Evolutionary conservation across 1,140 invertebrate genomes (phyloP).

Genomic region (Lasioglossum albipes): DNA sequence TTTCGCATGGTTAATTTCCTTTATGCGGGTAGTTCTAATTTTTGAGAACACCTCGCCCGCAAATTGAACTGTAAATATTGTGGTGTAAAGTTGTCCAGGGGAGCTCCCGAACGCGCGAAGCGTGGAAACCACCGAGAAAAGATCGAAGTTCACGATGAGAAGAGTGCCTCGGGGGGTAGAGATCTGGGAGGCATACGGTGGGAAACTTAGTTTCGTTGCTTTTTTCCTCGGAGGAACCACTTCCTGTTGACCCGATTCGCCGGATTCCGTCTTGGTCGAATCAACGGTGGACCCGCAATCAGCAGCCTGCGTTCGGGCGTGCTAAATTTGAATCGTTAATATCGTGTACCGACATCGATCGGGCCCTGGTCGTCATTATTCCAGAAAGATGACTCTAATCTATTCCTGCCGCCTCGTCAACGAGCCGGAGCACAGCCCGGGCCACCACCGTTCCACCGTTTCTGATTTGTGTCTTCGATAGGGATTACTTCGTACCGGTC

Average conservation of each 20-base stretch:
- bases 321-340: constrained; percentile 63
- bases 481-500: not conserved
- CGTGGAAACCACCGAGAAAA: not conserved
- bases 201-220: not conserved
- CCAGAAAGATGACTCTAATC: constrained; percentile 62
- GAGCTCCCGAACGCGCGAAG: not conserved
- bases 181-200: too few relatives aligned
- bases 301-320: constrained; percentile 39
- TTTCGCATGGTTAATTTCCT: too few relatives aligned
- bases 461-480: constrained; percentile 44
- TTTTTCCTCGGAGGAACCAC: not conserved
- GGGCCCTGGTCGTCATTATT: constrained; percentile 51
- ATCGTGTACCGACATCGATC: constrained; percentile 42
- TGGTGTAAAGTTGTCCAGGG: not conserved
- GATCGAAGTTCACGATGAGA: not conserved
- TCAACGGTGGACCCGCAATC: constrained; percentile 41
- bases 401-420: constrained; percentile 42
- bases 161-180: not conserved
- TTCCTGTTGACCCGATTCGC: constrained; percentile 37
- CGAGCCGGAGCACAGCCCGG: not conserved
- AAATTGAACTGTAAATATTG: too few relatives aligned
- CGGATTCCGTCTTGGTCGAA: not conserved
- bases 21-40: too few relatives aligned
- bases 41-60: too few relatives aligned
- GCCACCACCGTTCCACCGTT: not conserved